Evolutionary conservation across 2,888 invertebrate genomes (phyloP).

Genomic region (Drosophila paracracens): DNA sequence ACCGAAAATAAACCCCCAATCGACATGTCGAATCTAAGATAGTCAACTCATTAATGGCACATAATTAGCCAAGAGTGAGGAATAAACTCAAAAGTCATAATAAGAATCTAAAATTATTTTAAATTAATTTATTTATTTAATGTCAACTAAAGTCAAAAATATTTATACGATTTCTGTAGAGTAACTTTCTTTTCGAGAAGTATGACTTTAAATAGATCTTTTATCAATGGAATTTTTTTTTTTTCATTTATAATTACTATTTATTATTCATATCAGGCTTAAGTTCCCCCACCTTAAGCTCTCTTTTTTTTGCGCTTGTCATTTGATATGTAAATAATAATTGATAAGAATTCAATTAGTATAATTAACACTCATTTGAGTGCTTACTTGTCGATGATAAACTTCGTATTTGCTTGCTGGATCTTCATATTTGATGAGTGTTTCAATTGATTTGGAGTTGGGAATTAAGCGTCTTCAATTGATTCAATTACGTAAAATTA

Average conservation of each 20-base stretch:
- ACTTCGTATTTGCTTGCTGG: background rate
- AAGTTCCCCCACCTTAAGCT: background rate
- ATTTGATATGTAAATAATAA: background rate
- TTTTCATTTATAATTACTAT: background rate
- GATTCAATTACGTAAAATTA: background rate
- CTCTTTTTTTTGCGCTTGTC: background rate
- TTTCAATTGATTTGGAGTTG: background rate
- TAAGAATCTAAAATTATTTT: too few relatives aligned
- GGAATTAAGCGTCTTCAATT: background rate
- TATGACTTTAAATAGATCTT: background rate
- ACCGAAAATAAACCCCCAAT: background rate
- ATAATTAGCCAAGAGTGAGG: background rate
- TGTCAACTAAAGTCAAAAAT: too few relatives aligned
- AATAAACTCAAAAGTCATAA: background rate
- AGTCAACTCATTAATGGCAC: slow-evolving; percentile 1
- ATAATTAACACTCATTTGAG: background rate
- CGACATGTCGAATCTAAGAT: background rate
- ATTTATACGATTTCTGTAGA: too few relatives aligned
- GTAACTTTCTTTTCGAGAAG: too few relatives aligned
- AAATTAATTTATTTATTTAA: too few relatives aligned
- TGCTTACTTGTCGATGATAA: background rate
- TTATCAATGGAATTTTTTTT: background rate
- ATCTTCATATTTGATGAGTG: too few relatives aligned
- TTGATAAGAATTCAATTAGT: background rate
- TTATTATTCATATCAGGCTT: background rate